Evolutionary conservation across 2,113 vertebrate genomes (phyloP), one percentile per base, ranked within the genome.

Genomic region (Pheucticus melanocephalus): DNA sequence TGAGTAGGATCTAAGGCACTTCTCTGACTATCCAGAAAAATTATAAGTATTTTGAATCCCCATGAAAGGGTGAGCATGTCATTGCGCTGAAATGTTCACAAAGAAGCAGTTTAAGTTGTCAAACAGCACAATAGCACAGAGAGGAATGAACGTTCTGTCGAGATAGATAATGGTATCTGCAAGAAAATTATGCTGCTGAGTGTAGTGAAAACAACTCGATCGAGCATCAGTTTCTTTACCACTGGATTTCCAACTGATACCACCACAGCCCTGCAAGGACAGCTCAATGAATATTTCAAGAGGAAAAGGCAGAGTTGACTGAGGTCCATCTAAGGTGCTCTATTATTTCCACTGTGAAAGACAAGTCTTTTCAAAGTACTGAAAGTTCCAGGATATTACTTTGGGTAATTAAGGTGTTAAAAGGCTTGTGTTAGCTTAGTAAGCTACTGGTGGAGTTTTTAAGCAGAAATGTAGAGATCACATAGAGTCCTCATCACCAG

Each of bases 221-320:
- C 5, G 37, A 80, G 84, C 87, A 90, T 50, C 31, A 19, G 59
- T 57, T 94, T 95, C 72, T 89, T 77, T 22, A 82, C 54, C 0
- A 0, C 61, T 35, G 47, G 19, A 66, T 91, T 88, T 91, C 87
- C 71, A 92, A 22, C 54, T 42, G 89, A 95, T 76, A 82, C 65
- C 35, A 35, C 61, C 66, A 76, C 15, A 37, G 23, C 53, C 14
- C 73, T 54, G 66, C 75, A 77, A 79, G 40, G 70, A 92, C 48
- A 91, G 35, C 50, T 66, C 47, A 4, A 95, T 95, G 73, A 95
- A 94, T 97, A 97, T 97, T 96, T 96, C 82, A 96, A 70, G 47
- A 96, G 84, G 71, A 69, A 87, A 82, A 66, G 59, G 78, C 75
- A 82, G 75, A 82, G 84, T 50, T 91, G 73, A 92, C 45, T 63